phyloP scores from a whole-genome alignment of 1,140 invertebrate genomes.

The Caenorhabditis latens region DNA sequence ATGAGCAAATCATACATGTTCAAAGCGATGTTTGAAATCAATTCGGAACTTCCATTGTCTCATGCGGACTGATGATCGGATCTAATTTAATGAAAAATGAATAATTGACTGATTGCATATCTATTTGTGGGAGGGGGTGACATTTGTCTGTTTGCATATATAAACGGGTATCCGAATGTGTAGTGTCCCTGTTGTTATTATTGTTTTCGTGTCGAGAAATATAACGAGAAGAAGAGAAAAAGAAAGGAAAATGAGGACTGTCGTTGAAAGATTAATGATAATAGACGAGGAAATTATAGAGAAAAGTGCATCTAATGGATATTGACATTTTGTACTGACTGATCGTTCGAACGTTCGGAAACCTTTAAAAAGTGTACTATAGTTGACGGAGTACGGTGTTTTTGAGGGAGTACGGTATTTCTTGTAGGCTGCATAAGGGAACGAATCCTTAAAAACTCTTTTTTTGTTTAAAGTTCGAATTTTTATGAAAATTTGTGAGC shows the following conservation, averaged over 20 bases:
- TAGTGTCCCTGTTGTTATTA: slow-evolving; percentile 20
- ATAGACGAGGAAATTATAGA: background rate
- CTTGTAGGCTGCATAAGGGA: too few species aligned
- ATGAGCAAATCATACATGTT: slow-evolving; percentile 63
- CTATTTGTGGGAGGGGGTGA: slow-evolving; percentile 2
- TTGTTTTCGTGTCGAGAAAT: slow-evolving; percentile 44
- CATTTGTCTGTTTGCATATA: slow-evolving; percentile 35
- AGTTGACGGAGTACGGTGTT: too few species aligned
- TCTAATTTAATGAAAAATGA: background rate
- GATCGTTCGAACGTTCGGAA: too few species aligned
- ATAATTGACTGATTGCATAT: slow-evolving; percentile 25
- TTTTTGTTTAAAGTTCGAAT: too few species aligned
- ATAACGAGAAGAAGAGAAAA: background rate
- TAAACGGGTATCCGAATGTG: slow-evolving; percentile 47
- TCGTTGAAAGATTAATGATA: slow-evolving; percentile 32
- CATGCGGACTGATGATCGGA: slow-evolving; percentile 4
- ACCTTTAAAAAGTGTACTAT: too few species aligned
- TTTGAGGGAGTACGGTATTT: too few species aligned
- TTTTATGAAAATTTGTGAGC: too few species aligned
- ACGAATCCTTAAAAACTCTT: too few species aligned
- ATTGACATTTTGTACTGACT: too few species aligned
- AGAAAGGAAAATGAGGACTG: background rate
- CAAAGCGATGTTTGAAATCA: slow-evolving; percentile 64
- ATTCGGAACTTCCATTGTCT: slow-evolving; percentile 53
- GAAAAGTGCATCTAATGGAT: background rate